A percentile compares a stretch with the other conserved stretches of the same genome.
These are phyloP conservation scores for Cephalopachus bancanus DNA, from an alignment of 2,797 vertebrate species.

Conservation along the genomic window DNA sequence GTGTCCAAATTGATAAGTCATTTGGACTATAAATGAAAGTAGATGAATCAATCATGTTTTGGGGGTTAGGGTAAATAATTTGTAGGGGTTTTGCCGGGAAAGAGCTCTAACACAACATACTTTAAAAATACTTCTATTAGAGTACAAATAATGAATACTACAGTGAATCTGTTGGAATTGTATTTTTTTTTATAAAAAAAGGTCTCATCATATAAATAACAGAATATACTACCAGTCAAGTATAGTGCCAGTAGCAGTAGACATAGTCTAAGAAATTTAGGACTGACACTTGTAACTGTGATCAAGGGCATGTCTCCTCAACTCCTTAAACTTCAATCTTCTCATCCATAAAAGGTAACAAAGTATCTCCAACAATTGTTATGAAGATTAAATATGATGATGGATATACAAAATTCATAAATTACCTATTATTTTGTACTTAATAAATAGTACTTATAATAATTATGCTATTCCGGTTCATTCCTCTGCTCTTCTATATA, in stretches of 20 bases:
- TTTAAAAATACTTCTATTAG: neutral
- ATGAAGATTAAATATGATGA: neutral
- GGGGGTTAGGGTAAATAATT: neutral
- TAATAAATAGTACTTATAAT: constrained; percentile 31
- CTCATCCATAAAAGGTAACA: constrained; percentile 9
- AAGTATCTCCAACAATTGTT: neutral
- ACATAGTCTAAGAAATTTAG: neutral
- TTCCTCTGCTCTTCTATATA: constrained; percentile 14
- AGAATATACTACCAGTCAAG: neutral
- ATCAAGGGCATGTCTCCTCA: neutral
- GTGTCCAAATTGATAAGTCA: neutral
- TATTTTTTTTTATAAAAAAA: neutral
- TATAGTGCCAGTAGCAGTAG: neutral
- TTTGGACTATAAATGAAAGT: neutral
- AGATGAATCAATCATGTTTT: constrained; percentile 7
- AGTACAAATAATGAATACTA: neutral
- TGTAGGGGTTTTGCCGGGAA: neutral
- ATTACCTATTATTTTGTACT: constrained; percentile 22
- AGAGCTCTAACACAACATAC: neutral
- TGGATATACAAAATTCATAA: neutral
- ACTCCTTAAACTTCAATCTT: neutral
- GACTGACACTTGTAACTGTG: neutral
- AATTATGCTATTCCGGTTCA: neutral
- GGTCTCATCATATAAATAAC: neutral
- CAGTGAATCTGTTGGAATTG: neutral